Conservation (phyloP, 2,888 invertebrate species). For the Perizoma affinitatum region DNA sequence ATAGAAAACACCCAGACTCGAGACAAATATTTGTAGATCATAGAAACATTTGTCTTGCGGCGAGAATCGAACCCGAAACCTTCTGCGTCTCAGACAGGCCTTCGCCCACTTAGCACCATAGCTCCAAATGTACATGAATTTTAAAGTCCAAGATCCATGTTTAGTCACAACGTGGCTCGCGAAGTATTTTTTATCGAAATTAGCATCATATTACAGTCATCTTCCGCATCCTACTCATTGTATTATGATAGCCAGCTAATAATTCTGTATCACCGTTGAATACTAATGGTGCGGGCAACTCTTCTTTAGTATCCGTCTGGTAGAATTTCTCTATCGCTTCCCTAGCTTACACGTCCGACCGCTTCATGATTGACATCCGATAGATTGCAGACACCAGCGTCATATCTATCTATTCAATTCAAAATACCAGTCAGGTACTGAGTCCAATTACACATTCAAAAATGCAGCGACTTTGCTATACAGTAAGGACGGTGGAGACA, state of each 20-base stretch:
- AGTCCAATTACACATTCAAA: conserved; percentile 28
- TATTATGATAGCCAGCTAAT: conserved; percentile 41
- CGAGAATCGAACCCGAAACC: no score
- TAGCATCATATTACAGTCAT: conserved; percentile 32
- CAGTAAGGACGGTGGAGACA: conserved; percentile 29
- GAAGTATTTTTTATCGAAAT: conserved; percentile 24
- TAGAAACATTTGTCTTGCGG: no score
- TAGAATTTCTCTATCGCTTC: conserved; percentile 41
- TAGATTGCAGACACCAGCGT: conserved; percentile 35
- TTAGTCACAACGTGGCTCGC: conserved; percentile 14
- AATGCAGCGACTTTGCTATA: conserved; percentile 31
- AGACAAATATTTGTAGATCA: no score
- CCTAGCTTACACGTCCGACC: conserved; percentile 34
- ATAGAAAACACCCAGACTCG: no score
- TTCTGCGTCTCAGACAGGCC: no score
- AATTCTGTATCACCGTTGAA: conserved; percentile 39
- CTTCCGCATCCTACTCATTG: conserved; percentile 38
- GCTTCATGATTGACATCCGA: conserved; percentile 41
- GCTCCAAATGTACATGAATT: conserved; percentile 10
- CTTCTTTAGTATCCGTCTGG: conserved; percentile 33
- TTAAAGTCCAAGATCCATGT: conserved; percentile 12
- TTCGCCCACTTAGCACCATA: no score
- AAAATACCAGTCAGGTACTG: conserved; percentile 29
- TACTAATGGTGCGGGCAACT: conserved; percentile 42
- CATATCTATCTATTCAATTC: conserved; percentile 37